phyloP scores from a whole-genome alignment of 2,113 vertebrate genomes.

The Acanthochromis polyacanthus region DNA sequence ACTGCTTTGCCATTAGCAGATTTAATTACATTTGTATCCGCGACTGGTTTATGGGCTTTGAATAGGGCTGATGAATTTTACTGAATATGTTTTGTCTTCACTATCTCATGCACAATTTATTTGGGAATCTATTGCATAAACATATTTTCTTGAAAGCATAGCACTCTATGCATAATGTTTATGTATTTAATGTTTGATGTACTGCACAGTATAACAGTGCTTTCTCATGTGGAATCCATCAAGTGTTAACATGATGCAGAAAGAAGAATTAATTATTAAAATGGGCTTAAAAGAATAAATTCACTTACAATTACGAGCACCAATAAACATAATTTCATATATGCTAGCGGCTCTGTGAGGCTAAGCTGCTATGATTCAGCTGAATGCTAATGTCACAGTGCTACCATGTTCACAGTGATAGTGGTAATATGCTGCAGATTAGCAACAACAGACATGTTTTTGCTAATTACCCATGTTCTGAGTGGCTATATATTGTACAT shows the following conservation, averaged over 20 bases:
- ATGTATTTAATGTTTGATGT: conserved; percentile 6
- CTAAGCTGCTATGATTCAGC: too few species aligned
- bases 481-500: too few species aligned
- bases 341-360: too few species aligned
- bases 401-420: too few species aligned
- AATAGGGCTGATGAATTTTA: neutral
- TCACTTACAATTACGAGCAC: too few species aligned
- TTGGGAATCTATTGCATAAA: neutral
- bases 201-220: neutral
- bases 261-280: conserved; percentile 19
- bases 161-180: neutral
- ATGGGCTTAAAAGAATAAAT: neutral
- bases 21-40: too few species aligned
- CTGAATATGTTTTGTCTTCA: neutral
- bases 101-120: conserved; percentile 1
- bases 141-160: neutral
- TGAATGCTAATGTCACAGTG: too few species aligned
- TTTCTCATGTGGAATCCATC: neutral
- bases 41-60: neutral
- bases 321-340: too few species aligned
- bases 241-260: conserved; percentile 5
- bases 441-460: too few species aligned
- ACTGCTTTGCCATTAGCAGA: neutral
- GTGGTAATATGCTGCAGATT: too few species aligned
- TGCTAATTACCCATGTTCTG: too few species aligned